phyloP scores from a whole-genome alignment of 2,888 invertebrate genomes.

The Hermaeophaga mercurialis region DNA sequence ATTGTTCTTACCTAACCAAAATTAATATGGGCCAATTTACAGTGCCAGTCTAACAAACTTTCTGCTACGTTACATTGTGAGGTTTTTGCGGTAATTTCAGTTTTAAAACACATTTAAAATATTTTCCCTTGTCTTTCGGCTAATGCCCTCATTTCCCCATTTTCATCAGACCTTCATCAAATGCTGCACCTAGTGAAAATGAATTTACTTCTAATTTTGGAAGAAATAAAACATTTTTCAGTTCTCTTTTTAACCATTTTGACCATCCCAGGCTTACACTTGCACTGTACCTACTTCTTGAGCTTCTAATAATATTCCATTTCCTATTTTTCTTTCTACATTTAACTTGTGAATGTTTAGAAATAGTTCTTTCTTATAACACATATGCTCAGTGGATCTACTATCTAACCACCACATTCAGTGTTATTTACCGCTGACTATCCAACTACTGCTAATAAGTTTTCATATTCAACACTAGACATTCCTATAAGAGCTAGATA shows the following conservation, averaged over 20 bases:
- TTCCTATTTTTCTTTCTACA: neutral
- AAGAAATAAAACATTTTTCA: neutral
- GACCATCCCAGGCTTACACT: neutral
- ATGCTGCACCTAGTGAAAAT: neutral
- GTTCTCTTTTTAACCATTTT: neutral
- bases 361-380: neutral
- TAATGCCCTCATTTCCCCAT: no score
- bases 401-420: neutral
- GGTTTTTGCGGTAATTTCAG: no score
- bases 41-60: no score
- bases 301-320: neutral
- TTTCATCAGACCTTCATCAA: neutral
- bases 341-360: neutral
- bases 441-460: no score
- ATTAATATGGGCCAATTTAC: no score
- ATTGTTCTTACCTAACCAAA: no score
- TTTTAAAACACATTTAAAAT: no score
- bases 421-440: no score
- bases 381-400: neutral
- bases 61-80: no score
- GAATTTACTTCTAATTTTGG: neutral
- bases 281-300: neutral
- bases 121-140: no score
- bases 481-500: no score
- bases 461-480: no score